Evolutionary conservation across 30 jellyfish, hydroid and myxozoan genomes (phyloP).

Genomic region (Pelagia noctiluca): DNA sequence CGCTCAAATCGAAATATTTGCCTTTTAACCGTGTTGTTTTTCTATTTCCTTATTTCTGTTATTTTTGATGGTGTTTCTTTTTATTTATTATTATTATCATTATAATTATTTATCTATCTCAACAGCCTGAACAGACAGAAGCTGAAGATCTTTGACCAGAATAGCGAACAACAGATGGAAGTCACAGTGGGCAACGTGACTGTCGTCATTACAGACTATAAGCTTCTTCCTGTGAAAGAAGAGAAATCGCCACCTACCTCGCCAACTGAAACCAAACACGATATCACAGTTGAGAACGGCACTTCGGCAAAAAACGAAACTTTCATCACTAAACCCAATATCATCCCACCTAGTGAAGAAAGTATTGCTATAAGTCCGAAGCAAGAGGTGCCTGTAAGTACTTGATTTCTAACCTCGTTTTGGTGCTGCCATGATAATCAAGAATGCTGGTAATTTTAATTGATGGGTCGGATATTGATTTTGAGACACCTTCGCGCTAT

Average conservation of each 20-base stretch:
- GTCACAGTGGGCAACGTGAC: constrained; percentile 97
- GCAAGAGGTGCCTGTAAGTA: background rate
- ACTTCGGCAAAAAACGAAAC: constrained; percentile 1
- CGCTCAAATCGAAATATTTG: no score
- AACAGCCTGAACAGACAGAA: constrained; percentile 56
- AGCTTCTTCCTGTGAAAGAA: constrained; percentile 80
- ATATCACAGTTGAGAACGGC: constrained; percentile 10
- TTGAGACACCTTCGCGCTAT: no score
- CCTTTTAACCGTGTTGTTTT: no score
- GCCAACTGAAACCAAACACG: constrained; percentile 29
- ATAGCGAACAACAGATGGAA: constrained; percentile 88
- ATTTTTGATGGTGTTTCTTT: no score
- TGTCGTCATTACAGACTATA: constrained; percentile 94
- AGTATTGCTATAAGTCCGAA: background rate
- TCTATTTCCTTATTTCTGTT: no score
- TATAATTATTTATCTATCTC: background rate
- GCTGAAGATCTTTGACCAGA: constrained; percentile 75
- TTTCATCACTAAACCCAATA: background rate
- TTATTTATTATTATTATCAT: background rate
- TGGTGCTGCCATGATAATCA: no score
- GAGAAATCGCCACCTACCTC: constrained; percentile 79
- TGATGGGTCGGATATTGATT: no score
- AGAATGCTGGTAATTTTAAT: no score
- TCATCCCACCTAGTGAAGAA: background rate
- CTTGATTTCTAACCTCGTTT: no score